These are phyloP conservation scores for Staurois parvus DNA, from an alignment of 2,797 vertebrate genomes.

Conservation along the genomic window DNA sequence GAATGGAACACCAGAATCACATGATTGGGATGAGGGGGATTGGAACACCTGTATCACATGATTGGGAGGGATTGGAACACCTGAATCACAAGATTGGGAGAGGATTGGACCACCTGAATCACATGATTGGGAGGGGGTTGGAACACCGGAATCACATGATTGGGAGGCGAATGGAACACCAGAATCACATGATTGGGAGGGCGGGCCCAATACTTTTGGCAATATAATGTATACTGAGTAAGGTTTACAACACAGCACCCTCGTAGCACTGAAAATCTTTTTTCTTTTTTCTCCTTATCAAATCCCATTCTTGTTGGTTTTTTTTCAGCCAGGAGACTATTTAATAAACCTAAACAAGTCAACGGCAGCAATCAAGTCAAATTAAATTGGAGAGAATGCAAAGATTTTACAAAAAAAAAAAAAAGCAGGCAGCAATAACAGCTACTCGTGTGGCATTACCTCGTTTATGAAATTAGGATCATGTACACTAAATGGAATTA, in stretches of 20 bases:
- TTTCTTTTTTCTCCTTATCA: not conserved
- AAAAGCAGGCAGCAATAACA: conserved; percentile 34
- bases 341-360: conserved; percentile 60
- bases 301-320: conserved; percentile 54
- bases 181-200: too few species aligned
- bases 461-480: not conserved
- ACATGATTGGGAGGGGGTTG: too few species aligned
- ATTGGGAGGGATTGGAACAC: too few species aligned
- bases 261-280: not conserved
- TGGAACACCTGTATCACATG: too few species aligned
- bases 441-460: not conserved
- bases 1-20: too few species aligned
- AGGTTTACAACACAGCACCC: not conserved
- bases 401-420: conserved; percentile 61
- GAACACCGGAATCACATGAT: too few species aligned
- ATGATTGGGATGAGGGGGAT: too few species aligned
- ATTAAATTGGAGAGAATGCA: conserved; percentile 58
- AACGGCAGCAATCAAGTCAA: conserved; percentile 64
- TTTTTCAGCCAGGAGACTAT: conserved; percentile 55
- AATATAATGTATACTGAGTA: too few species aligned
- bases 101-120: too few species aligned
- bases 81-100: too few species aligned
- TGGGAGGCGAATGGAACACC: too few species aligned
- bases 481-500: not conserved
- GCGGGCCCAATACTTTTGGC: too few species aligned